Evolutionary conservation across 2,113 vertebrate genomes (phyloP).

Genomic region (Dicaeum eximium): DNA sequence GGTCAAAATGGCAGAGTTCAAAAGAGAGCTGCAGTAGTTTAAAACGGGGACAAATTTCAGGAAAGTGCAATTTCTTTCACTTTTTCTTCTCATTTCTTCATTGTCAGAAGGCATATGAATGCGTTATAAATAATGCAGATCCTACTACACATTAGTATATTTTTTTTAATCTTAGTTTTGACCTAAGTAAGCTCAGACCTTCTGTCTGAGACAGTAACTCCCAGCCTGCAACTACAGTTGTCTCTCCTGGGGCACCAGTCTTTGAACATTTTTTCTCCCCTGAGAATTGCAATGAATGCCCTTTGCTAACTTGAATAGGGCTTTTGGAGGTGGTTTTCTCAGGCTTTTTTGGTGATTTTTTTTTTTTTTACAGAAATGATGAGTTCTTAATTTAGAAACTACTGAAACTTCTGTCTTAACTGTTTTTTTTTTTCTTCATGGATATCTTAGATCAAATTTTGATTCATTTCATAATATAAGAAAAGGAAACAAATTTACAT

Average conservation of each 20-base stretch:
- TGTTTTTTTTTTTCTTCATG: not conserved
- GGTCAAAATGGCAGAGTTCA: not conserved
- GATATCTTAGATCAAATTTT: not conserved
- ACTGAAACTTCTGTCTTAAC: not conserved
- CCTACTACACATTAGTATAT: not conserved
- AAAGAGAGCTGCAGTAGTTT: not conserved
- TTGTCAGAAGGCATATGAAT: not conserved
- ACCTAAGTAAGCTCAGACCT: not conserved
- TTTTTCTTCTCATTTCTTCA: not conserved
- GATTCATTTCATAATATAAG: not conserved
- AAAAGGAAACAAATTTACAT: not conserved
- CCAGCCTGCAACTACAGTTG: not conserved
- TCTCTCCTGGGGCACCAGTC: not conserved
- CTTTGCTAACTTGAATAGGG: not conserved
- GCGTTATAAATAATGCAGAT: not conserved
- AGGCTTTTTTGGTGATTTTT: not conserved
- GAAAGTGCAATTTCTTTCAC: not conserved
- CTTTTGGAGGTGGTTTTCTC: not conserved
- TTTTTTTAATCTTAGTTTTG: not conserved
- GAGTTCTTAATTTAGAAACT: not conserved
- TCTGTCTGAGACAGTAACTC: not conserved
- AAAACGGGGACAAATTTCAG: not conserved
- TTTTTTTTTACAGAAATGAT: not conserved
- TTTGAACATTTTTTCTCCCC: not conserved
- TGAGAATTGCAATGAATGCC: not conserved